Conservation (phyloP, 1,140 invertebrate species). For the Rhyacophila brunnea region DNA sequence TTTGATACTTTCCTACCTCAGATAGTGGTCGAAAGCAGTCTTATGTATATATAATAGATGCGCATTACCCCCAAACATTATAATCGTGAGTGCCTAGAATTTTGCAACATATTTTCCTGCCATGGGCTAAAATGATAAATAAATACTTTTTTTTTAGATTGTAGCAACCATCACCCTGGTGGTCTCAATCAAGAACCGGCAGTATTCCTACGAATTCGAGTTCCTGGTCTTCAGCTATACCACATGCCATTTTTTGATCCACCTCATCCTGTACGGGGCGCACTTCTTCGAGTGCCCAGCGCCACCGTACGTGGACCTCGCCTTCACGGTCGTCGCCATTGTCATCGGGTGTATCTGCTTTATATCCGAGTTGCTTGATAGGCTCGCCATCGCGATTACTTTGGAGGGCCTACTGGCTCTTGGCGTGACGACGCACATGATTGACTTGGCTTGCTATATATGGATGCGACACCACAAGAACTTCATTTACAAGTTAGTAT, state of each 20-base stretch:
- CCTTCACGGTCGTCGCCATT: neutral
- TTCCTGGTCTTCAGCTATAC: neutral
- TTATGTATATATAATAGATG: no score
- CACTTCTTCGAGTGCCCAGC: slow-evolving; percentile 8
- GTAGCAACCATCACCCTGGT: neutral
- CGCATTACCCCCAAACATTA: no score
- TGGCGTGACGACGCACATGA: neutral
- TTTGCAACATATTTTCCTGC: no score
- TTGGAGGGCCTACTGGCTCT: neutral
- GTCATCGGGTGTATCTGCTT: neutral
- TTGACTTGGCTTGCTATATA: neutral
- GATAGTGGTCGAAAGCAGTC: no score
- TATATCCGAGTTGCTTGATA: neutral
- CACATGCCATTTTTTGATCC: neutral
- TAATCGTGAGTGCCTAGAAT: no score
- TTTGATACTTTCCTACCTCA: no score
- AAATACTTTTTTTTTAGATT: neutral
- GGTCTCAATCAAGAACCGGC: neutral
- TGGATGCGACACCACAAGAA: neutral
- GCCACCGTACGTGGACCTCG: neutral
- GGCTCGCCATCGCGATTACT: neutral
- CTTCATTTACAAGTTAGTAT: slow-evolving; percentile 8
- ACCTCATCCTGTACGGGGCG: neutral
- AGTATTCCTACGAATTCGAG: neutral
- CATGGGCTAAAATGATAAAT: no score